Evolutionary conservation across 2,888 invertebrate species (phyloP).

Genomic region (Tethea ocularis): DNA sequence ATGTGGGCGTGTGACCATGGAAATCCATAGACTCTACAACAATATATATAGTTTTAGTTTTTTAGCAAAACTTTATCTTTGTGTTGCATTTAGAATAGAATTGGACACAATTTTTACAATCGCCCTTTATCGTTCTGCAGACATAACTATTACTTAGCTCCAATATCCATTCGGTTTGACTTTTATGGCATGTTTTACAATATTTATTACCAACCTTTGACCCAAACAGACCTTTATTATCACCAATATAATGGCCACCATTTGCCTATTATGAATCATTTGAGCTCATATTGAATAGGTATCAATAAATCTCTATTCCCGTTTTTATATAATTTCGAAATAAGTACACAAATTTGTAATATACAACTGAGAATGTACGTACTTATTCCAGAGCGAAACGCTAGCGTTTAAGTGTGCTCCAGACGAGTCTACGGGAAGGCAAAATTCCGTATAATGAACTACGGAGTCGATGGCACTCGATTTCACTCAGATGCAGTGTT

Average conservation of each 20-base stretch:
- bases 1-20: too few species aligned
- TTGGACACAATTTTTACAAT: background rate
- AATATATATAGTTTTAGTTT: too few species aligned
- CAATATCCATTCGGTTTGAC: background rate
- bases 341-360: conserved; percentile 28
- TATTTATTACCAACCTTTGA: conserved; percentile 1
- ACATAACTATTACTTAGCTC: background rate
- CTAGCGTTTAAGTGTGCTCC: conserved; percentile 32
- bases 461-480: conserved; percentile 55
- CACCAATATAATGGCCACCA: background rate
- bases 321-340: background rate
- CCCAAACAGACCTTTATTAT: background rate
- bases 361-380: conserved; percentile 21
- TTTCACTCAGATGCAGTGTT: conserved; percentile 55
- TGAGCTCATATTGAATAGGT: background rate
- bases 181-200: background rate
- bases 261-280: background rate
- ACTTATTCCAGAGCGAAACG: conserved; percentile 12
- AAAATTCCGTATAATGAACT: conserved; percentile 53
- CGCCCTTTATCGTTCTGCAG: background rate
- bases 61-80: too few species aligned
- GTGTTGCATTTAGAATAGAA: too few species aligned
- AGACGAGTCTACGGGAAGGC: conserved; percentile 33
- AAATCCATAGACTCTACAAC: too few species aligned
- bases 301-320: background rate